A percentile compares a stretch with the other conserved stretches of the same genome.
phyloP scores from a whole-genome alignment of 2,888 invertebrate genomes.

The Lobophora halterata region DNA sequence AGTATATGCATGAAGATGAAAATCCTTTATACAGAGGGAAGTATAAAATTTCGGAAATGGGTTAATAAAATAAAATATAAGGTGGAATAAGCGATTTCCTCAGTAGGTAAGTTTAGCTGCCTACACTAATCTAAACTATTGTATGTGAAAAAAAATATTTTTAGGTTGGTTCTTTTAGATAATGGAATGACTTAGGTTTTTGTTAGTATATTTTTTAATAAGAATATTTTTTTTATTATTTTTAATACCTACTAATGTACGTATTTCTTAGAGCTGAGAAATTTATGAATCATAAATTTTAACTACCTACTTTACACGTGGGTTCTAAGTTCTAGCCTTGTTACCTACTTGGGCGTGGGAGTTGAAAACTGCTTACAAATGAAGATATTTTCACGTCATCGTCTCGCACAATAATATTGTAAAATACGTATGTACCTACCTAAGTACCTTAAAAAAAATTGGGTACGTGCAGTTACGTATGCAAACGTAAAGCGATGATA shows the following conservation, averaged over 20 bases:
- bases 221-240: constrained; percentile 21
- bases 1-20: too few relatives aligned
- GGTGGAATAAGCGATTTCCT: too few relatives aligned
- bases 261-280: constrained; percentile 33
- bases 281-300: constrained; percentile 34
- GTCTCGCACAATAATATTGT: constrained; percentile 56
- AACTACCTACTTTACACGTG: constrained; percentile 34
- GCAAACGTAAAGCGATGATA: too few relatives aligned
- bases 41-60: too few relatives aligned
- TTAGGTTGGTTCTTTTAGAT: too few relatives aligned
- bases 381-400: constrained; percentile 59
- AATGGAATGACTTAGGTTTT: too few relatives aligned
- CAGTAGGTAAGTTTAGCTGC: too few relatives aligned
- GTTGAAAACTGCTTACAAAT: constrained; percentile 51
- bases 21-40: too few relatives aligned
- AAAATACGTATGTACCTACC: constrained; percentile 41
- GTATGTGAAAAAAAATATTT: too few relatives aligned
- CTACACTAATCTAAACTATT: too few relatives aligned
- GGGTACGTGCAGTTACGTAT: neutral
- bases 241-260: constrained; percentile 28
- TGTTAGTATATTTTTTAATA: too few relatives aligned
- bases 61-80: too few relatives aligned
- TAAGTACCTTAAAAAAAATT: constrained; percentile 32
- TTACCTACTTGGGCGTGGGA: constrained; percentile 45
- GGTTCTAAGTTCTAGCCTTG: constrained; percentile 33